phyloP scores from a whole-genome alignment of 1,140 invertebrate species.

The Pseudomyrmex pallidus region DNA sequence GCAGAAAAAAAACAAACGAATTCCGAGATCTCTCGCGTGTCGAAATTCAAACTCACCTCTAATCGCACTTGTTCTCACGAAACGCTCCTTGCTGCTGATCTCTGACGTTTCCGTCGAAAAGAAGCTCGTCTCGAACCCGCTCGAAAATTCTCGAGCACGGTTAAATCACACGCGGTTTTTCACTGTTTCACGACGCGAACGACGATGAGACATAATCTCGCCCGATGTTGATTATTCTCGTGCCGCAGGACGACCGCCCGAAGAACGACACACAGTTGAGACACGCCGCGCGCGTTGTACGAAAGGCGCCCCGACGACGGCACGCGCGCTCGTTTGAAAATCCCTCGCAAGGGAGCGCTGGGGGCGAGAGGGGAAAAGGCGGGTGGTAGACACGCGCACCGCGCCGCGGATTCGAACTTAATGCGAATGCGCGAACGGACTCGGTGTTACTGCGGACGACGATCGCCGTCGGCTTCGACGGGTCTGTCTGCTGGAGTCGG shows the following conservation, averaged over 20 bases:
- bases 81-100: neutral
- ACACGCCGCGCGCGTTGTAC: neutral
- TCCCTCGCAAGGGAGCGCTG: slow-evolving; percentile 18
- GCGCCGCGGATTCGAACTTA: slow-evolving; percentile 64
- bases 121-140: neutral
- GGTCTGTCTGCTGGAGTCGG: slow-evolving; percentile 49
- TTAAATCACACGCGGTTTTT: neutral
- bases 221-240: slow-evolving; percentile 19
- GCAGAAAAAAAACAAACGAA: neutral
- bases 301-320: neutral
- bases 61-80: neutral
- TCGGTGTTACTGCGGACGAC: slow-evolving; percentile 83
- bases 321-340: slow-evolving; percentile 7
- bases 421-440: slow-evolving; percentile 84
- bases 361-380: neutral
- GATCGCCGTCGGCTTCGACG: slow-evolving; percentile 69
- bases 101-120: too few relatives aligned
- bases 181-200: neutral
- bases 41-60: slow-evolving; percentile 19
- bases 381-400: slow-evolving; percentile 27
- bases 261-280: neutral
- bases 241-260: neutral
- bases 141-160: slow-evolving; percentile 6
- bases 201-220: slow-evolving; percentile 15
- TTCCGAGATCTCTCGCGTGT: neutral